Percentiles rank a stretch among this genome's conserved stretches.
Conservation (phyloP, 2,113 vertebrate genomes). For the Aphelocoma coerulescens region DNA sequence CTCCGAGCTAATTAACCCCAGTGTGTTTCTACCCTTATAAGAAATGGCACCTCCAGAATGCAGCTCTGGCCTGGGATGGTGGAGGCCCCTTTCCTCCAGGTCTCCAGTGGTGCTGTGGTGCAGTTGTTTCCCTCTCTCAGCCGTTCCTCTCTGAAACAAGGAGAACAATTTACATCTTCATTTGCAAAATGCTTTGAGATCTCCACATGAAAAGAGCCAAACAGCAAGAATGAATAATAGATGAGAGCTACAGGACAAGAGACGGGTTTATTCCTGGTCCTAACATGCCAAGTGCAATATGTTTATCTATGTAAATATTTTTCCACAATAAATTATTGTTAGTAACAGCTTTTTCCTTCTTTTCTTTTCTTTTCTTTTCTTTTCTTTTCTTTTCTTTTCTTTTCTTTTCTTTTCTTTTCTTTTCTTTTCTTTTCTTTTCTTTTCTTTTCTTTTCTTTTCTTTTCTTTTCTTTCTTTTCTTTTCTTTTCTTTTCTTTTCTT, state of each 20-base stretch:
- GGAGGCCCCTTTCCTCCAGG: background rate
- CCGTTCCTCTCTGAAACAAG: background rate
- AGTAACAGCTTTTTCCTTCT: background rate
- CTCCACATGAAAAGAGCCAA: background rate
- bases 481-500: background rate
- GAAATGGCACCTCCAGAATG: background rate
- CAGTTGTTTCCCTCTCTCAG: background rate
- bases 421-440: background rate
- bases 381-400: background rate
- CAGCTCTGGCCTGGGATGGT: background rate
- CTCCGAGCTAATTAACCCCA: background rate
- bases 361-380: background rate
- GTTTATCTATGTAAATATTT: constrained; percentile 26
- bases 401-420: background rate
- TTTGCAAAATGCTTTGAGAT: constrained; percentile 16
- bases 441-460: no score
- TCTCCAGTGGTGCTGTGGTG: background rate
- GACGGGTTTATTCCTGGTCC: background rate
- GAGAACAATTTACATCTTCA: background rate
- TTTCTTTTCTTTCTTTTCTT: background rate
- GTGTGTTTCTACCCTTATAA: background rate
- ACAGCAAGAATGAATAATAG: constrained; percentile 12
- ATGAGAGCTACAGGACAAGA: constrained; percentile 8
- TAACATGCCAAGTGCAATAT: background rate
- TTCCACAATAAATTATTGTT: background rate